Conservation (phyloP, 2,113 vertebrate genomes). For the Geococcyx californianus region DNA sequence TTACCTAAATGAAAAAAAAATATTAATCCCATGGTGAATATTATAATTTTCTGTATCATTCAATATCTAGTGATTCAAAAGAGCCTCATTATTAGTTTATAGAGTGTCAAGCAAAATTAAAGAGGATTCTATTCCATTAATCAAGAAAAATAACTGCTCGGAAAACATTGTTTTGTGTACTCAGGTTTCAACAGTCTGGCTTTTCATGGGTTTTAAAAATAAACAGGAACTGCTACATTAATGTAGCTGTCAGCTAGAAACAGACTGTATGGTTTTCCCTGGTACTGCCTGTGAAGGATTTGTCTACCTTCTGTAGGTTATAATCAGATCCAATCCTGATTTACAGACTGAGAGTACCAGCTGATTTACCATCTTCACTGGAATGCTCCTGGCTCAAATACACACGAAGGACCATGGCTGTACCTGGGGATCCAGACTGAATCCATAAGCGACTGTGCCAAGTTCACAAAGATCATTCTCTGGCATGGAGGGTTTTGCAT, state of each 20-base stretch:
- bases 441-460: background rate
- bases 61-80: background rate
- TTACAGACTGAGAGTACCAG: accelerated
- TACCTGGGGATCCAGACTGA: background rate
- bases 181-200: background rate
- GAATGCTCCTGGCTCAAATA: background rate
- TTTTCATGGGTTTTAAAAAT: background rate
- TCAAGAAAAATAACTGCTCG: background rate
- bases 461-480: background rate
- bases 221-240: background rate
- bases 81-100: background rate
- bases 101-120: background rate
- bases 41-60: background rate
- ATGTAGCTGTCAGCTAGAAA: background rate
- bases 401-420: background rate
- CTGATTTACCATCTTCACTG: background rate
- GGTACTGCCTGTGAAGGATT: background rate
- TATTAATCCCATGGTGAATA: background rate
- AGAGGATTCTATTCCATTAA: background rate
- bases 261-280: background rate
- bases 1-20: background rate
- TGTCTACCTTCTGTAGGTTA: background rate
- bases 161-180: background rate
- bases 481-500: background rate
- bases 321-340: background rate